Conservation (phyloP, 2,888 invertebrate species). For the Tridacna crocea region DNA sequence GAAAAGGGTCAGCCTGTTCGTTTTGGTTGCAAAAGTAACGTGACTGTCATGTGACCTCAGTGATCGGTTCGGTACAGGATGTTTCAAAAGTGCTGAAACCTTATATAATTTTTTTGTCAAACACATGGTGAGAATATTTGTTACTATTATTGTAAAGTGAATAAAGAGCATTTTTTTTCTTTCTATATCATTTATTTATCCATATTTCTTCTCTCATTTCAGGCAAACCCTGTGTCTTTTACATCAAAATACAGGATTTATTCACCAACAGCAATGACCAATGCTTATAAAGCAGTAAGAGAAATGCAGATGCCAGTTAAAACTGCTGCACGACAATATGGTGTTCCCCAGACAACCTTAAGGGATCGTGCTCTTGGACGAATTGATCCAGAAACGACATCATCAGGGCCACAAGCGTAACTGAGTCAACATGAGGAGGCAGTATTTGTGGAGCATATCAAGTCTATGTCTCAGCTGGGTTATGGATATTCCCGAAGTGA, state of each 20-base stretch:
- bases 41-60: no score
- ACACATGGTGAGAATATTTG: not conserved
- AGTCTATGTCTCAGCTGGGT: constrained; percentile 22
- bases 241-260: no score
- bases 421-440: constrained; percentile 22
- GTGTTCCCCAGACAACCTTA: constrained; percentile 25
- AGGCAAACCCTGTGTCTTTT: no score
- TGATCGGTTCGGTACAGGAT: no score
- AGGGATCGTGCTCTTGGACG: constrained; percentile 30
- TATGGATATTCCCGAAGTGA: constrained; percentile 24
- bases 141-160: not conserved
- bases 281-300: constrained; percentile 20
- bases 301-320: constrained; percentile 12
- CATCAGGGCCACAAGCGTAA: constrained; percentile 13
- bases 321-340: constrained; percentile 26
- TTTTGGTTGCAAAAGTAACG: no score
- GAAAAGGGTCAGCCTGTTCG: no score
- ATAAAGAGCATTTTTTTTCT: no score
- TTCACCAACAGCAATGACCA: no score
- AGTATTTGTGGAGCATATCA: no score
- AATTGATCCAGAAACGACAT: no score
- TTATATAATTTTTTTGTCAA: not conserved
- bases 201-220: no score
- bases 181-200: no score
- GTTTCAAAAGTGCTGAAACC: not conserved